A percentile compares a stretch with the other conserved stretches of the same genome.
Evolutionary conservation across 2,888 invertebrate species (phyloP).

Genomic region (Argyresthia albistria): DNA sequence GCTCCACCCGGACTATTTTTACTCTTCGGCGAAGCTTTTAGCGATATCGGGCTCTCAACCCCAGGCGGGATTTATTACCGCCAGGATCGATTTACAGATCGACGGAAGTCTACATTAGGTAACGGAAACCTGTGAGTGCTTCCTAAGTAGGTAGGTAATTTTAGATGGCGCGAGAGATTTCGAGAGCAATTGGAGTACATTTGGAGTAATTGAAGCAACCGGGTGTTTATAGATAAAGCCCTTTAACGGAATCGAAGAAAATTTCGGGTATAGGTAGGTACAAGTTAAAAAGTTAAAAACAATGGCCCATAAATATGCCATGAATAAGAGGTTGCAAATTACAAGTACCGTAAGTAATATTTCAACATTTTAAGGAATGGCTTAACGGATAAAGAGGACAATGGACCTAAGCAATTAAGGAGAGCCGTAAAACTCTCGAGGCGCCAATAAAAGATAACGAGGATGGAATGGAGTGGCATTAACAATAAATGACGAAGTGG

Average conservation of each 20-base stretch:
- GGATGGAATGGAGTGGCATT: slow-evolving; percentile 37
- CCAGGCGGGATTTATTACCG: slow-evolving; percentile 52
- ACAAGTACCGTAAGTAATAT: no score
- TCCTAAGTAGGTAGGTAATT: slow-evolving; percentile 28
- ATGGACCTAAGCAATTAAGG: background rate
- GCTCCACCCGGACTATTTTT: slow-evolving; percentile 43
- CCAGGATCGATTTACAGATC: slow-evolving; percentile 53
- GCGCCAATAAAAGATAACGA: slow-evolving; percentile 56
- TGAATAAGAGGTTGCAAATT: background rate
- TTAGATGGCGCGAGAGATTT: slow-evolving; percentile 31
- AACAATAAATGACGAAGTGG: slow-evolving; percentile 52
- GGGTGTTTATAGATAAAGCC: background rate
- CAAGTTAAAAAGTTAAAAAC: no score
- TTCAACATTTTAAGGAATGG: no score
- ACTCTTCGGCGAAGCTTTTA: slow-evolving; percentile 56
- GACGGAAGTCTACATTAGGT: slow-evolving; percentile 55
- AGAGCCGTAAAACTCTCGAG: slow-evolving; percentile 28
- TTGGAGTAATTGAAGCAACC: slow-evolving; percentile 30
- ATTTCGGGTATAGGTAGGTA: no score
- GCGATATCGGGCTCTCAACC: slow-evolving; percentile 52
- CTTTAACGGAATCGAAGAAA: background rate
- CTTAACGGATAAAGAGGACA: background rate
- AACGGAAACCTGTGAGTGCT: slow-evolving; percentile 53
- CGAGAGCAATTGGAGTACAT: slow-evolving; percentile 26
- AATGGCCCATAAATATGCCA: background rate